These are phyloP conservation scores for Haliclona indistincta DNA, from an alignment of 37 sponge, comb jelly and placozoan genomes.

Conservation along the genomic window DNA sequence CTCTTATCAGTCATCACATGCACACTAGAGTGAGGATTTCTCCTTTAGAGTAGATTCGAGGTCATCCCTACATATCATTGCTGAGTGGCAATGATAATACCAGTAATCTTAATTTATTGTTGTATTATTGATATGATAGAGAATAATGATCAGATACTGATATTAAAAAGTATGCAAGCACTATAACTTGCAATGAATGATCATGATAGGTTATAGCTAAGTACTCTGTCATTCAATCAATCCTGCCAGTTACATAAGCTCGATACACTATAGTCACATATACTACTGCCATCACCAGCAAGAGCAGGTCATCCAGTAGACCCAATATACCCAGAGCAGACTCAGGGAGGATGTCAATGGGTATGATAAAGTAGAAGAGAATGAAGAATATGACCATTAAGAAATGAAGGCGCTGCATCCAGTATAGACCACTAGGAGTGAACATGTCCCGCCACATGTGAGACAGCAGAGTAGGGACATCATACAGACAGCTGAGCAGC, in stretches of 20 bases:
- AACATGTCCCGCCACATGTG: conserved; percentile 73
- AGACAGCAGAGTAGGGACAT: conserved; percentile 79
- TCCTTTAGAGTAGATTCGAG: too few relatives aligned
- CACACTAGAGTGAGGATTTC: too few relatives aligned
- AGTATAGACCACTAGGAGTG: conserved; percentile 57
- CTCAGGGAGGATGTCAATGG: conserved; percentile 94
- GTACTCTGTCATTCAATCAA: too few relatives aligned
- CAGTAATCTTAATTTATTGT: too few relatives aligned
- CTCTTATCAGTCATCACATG: too few relatives aligned
- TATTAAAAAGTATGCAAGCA: too few relatives aligned
- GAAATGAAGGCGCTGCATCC: conserved; percentile 66
- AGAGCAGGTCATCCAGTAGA: conserved; percentile 84
- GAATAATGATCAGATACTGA: too few relatives aligned
- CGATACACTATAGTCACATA: conserved; percentile 73
- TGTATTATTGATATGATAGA: too few relatives aligned
- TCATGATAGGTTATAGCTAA: too few relatives aligned
- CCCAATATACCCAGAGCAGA: conserved; percentile 88
- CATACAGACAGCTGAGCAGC: conserved; percentile 86
- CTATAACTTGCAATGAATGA: too few relatives aligned
- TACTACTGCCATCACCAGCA: conserved; percentile 50
- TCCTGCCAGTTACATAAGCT: conserved; percentile 17
- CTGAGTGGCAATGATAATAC: too few relatives aligned
- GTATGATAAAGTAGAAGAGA: conserved; percentile 78
- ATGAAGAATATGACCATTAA: conserved; percentile 47
- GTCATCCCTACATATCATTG: too few relatives aligned